Evolutionary conservation across 1,140 invertebrate species (phyloP).

Genomic region (Penaeus japonicus): DNA sequence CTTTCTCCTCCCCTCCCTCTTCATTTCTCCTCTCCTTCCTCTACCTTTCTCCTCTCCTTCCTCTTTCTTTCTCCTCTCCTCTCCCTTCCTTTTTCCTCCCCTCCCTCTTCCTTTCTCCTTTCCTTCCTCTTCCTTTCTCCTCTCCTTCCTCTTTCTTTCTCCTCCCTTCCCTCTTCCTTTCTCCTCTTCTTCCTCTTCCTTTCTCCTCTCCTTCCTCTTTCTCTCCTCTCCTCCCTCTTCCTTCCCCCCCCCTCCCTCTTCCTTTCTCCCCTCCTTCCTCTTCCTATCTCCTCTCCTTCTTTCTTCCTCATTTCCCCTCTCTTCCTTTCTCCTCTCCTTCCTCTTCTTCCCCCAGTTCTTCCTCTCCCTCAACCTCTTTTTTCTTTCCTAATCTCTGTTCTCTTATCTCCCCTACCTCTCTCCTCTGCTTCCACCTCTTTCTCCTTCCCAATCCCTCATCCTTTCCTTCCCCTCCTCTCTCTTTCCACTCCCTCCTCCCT

Average conservation of each 20-base stretch:
- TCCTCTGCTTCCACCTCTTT: no score
- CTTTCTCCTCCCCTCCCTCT: background rate
- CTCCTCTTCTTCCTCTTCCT: no score
- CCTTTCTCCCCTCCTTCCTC: background rate
- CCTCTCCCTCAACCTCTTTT: background rate
- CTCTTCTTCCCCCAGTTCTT: background rate
- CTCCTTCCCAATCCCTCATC: no score
- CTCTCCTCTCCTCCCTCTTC: background rate
- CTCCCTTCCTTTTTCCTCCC: no score
- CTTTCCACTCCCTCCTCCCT: no score
- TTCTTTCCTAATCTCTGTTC: no score
- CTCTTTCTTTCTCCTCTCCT: no score
- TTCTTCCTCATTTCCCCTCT: no score
- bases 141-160: background rate
- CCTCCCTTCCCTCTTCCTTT: background rate
- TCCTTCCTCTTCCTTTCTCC: background rate
- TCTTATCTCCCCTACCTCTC: no score
- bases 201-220: background rate
- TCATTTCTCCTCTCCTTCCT: background rate
- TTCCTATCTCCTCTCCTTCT: background rate
- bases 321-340: background rate
- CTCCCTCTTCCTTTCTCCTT: background rate
- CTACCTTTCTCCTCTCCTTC: background rate
- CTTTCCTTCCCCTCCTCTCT: no score
- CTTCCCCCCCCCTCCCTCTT: background rate